These are phyloP conservation scores for Drymodes brunneopygia DNA, from an alignment of 2,113 vertebrate species.

Conservation along the genomic window DNA sequence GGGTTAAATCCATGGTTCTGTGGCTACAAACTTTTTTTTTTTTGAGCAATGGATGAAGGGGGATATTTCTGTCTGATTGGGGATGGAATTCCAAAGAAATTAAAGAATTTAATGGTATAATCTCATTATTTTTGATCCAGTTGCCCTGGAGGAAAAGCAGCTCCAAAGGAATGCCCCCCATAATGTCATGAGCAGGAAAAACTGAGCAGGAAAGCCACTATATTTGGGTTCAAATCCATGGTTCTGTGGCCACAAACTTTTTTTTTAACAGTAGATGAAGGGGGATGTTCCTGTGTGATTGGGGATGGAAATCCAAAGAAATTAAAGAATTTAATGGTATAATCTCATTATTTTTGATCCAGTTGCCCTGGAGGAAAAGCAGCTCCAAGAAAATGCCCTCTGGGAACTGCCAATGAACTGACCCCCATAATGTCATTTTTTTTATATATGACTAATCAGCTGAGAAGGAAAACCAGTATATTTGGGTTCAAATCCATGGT, in stretches of 20 bases:
- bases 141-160: slow-evolving; percentile 70
- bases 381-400: slow-evolving; percentile 71
- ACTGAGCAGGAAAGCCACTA: no score
- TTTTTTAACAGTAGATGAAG: no score
- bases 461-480: no score
- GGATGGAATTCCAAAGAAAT: not conserved
- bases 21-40: not conserved
- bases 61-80: not conserved
- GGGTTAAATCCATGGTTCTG: rapidly evolving
- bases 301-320: not conserved
- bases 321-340: not conserved
- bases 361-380: slow-evolving; percentile 76
- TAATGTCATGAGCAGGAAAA: no score
- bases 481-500: no score
- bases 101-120: not conserved
- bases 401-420: slow-evolving; percentile 72
- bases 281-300: no score
- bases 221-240: no score
- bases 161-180: slow-evolving; percentile 74
- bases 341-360: not conserved
- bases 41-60: no score
- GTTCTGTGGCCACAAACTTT: no score
- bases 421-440: not conserved
- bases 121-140: slow-evolving; percentile 34
- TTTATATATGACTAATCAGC: no score